Conservation (phyloP, 2,888 invertebrate species). For the Asteroscopus sphinx region DNA sequence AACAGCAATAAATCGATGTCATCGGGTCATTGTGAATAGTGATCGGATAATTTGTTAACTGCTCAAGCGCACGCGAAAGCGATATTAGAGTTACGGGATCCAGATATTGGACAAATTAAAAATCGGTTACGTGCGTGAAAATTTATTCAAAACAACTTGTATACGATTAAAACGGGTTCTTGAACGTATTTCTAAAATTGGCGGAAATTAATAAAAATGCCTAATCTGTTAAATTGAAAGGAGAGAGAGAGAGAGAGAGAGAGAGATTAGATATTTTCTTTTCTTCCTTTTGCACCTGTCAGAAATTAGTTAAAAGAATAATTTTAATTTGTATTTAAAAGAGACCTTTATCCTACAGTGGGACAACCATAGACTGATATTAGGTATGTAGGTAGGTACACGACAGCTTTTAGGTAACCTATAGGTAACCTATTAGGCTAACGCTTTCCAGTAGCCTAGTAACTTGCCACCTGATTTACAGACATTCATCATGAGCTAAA, state of each 20-base stretch:
- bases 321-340: too few relatives aligned
- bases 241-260: too few relatives aligned
- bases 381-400: too few relatives aligned
- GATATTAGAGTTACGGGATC: conserved; percentile 73
- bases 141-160: conserved; percentile 30
- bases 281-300: neutral
- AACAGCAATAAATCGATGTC: conserved; percentile 52
- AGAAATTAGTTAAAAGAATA: too few relatives aligned
- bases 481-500: conserved; percentile 29
- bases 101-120: conserved; percentile 34
- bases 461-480: neutral
- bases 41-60: conserved; percentile 48
- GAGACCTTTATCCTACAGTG: too few relatives aligned
- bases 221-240: too few relatives aligned
- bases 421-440: too few relatives aligned
- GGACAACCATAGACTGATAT: too few relatives aligned
- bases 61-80: conserved; percentile 64
- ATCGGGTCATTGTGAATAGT: conserved; percentile 61
- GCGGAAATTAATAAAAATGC: conserved; percentile 4
- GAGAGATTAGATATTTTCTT: neutral
- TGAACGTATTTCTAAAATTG: neutral
- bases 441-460: neutral
- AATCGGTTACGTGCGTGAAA: conserved; percentile 42
- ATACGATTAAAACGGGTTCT: conserved; percentile 1
- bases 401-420: too few relatives aligned